phyloP scores from a whole-genome alignment of 2,113 vertebrate species.

The Ailuropoda melanoleuca region DNA sequence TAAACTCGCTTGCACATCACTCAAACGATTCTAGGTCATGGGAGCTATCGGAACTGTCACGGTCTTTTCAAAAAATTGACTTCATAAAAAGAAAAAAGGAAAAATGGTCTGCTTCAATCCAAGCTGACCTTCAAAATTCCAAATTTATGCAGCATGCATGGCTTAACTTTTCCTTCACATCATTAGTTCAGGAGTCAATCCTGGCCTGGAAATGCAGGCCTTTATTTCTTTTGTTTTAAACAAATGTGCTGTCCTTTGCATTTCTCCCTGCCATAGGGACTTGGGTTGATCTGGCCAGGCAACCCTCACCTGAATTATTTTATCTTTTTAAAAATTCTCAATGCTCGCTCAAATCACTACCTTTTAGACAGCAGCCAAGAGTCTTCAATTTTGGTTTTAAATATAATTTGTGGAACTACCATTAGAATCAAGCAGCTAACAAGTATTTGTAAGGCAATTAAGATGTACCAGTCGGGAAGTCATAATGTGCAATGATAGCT shows the following conservation, averaged over 20 bases:
- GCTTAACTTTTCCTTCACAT: background rate
- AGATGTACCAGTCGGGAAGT: background rate
- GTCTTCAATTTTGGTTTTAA: slow-evolving; percentile 33
- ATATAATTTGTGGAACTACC: background rate
- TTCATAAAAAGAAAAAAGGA: background rate
- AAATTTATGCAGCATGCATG: background rate
- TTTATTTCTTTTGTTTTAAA: background rate
- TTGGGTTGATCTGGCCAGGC: background rate
- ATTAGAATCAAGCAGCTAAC: slow-evolving; percentile 9
- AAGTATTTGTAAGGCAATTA: background rate
- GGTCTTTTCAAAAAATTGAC: background rate
- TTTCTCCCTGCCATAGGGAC: background rate
- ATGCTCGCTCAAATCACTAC: background rate
- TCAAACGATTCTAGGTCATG: background rate
- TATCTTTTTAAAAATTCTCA: background rate
- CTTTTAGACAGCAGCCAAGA: slow-evolving; percentile 3
- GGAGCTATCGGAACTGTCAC: background rate
- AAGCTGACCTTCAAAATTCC: background rate
- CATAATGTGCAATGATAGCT: accelerated
- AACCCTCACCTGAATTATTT: background rate
- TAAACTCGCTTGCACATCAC: background rate
- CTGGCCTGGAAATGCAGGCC: background rate
- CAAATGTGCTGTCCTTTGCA: background rate
- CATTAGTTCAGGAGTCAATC: background rate
- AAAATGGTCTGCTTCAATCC: background rate